phyloP scores from a whole-genome alignment of 2,888 invertebrate genomes.

The Fragum fragum region DNA sequence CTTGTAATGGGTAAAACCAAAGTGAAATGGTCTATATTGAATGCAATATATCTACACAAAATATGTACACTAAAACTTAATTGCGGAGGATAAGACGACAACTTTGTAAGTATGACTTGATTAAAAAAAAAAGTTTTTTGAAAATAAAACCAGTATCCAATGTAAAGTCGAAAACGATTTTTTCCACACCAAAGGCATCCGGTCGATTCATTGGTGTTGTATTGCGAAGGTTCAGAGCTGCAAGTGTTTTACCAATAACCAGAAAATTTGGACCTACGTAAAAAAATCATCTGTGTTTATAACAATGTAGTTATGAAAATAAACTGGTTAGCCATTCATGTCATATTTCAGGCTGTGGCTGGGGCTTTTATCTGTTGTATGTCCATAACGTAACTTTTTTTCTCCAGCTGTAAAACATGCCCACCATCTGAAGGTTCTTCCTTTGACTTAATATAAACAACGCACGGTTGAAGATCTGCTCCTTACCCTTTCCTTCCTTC shows the following conservation, averaged over 20 bases:
- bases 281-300: conserved; percentile 13
- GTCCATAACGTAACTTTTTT: conserved; percentile 2
- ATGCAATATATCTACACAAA: no score
- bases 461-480: no score
- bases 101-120: no score
- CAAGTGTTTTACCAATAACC: neutral
- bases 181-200: no score
- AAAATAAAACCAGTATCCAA: no score
- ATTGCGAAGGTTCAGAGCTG: neutral
- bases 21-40: no score
- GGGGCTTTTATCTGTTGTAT: conserved; percentile 1
- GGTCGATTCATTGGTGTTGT: neutral
- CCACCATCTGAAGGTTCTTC: neutral
- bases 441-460: neutral
- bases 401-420: neutral
- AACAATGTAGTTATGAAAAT: neutral
- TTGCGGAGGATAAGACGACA: no score
- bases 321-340: conserved; percentile 7
- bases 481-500: no score
- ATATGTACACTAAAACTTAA: no score
- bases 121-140: no score
- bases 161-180: no score
- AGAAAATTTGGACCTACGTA: neutral
- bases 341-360: neutral
- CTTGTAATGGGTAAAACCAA: no score